These are phyloP conservation scores for Manis javanica DNA, from an alignment of 2,797 vertebrate genomes.

Conservation along the genomic window DNA sequence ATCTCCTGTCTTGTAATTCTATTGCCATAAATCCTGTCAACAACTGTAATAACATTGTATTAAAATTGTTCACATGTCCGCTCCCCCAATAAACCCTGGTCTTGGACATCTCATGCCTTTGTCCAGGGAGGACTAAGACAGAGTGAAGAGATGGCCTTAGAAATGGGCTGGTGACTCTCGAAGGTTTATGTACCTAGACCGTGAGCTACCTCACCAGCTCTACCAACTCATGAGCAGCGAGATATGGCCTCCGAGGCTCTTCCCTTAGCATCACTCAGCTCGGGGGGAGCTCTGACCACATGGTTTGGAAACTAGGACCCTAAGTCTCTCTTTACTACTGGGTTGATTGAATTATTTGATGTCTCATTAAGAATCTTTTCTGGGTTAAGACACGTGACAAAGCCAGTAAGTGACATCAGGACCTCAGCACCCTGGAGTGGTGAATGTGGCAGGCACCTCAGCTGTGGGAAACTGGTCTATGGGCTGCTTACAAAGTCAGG, in stretches of 20 bases:
- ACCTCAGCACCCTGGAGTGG: neutral
- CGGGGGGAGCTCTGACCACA: neutral
- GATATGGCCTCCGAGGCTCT: neutral
- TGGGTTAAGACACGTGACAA: neutral
- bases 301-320: neutral
- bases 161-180: neutral
- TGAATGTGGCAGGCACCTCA: neutral
- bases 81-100: neutral
- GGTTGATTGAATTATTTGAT: neutral
- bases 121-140: neutral
- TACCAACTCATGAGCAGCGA: neutral
- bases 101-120: neutral
- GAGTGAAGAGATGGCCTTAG: neutral
- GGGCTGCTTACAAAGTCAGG: neutral
- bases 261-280: neutral
- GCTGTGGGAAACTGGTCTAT: neutral
- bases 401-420: neutral
- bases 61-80: neutral
- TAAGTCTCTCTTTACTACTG: neutral
- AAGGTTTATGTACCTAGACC: neutral
- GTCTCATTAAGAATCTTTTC: neutral
- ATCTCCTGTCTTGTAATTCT: neutral
- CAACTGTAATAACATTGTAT: neutral
- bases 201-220: neutral
- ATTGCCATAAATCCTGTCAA: neutral